phyloP scores from a whole-genome alignment of 92 coral and sea anemone species.

The Umimayanthus kanabou region DNA sequence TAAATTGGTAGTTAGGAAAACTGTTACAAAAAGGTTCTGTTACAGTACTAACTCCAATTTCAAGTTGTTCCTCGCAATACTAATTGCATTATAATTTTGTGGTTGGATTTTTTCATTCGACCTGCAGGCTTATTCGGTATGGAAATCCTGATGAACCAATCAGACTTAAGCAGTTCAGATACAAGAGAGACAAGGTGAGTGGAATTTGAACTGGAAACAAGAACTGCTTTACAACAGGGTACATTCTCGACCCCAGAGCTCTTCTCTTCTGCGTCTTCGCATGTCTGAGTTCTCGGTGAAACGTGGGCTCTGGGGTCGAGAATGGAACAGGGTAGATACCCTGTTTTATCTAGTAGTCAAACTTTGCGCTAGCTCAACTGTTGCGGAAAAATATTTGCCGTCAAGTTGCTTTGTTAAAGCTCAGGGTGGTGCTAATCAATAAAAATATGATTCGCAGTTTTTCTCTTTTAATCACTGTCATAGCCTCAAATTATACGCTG shows the following conservation, averaged over 20 bases:
- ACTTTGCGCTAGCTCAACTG: too few relatives aligned
- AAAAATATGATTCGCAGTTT: too few relatives aligned
- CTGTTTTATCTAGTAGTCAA: too few relatives aligned
- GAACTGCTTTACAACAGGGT: not conserved
- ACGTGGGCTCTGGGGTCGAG: too few relatives aligned
- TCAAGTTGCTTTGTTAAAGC: too few relatives aligned
- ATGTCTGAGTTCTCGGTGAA: too few relatives aligned
- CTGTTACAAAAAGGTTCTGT: not conserved
- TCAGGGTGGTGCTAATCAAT: too few relatives aligned
- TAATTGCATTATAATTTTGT: not conserved
- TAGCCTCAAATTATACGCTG: too few relatives aligned
- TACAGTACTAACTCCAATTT: not conserved
- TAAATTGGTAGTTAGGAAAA: not conserved
- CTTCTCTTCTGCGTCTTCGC: too few relatives aligned
- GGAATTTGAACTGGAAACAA: not conserved
- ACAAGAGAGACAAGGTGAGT: constrained; percentile 83
- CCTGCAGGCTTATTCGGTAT: constrained; percentile 73
- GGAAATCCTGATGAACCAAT: constrained; percentile 94
- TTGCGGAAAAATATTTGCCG: too few relatives aligned
- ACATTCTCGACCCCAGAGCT: not conserved
- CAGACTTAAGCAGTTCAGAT: constrained; percentile 72
- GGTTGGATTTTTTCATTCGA: not conserved
- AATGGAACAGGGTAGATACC: too few relatives aligned
- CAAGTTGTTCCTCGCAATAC: not conserved
- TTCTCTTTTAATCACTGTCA: too few relatives aligned